phyloP scores from a whole-genome alignment of 2,113 vertebrate species.

The Nyctibius bracteatus region DNA sequence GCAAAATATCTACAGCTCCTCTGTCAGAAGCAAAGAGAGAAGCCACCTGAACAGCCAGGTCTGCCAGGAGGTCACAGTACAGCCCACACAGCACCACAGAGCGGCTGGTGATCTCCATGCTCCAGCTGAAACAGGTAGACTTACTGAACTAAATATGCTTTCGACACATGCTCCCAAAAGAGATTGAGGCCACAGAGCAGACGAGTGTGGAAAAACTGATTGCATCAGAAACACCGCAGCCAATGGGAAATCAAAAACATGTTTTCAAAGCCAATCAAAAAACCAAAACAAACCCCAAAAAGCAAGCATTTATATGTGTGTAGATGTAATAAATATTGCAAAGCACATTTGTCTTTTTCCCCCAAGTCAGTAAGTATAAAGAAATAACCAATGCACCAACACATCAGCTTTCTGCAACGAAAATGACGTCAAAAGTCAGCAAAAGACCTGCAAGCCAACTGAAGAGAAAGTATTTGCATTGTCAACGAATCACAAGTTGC shows the following conservation, averaged over 20 bases:
- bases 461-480: conserved; percentile 51
- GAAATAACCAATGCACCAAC: conserved; percentile 66
- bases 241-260: conserved; percentile 40
- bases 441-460: conserved; percentile 69
- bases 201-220: neutral
- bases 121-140: neutral
- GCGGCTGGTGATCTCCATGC: neutral
- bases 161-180: conserved; percentile 15
- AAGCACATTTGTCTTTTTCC: conserved; percentile 50
- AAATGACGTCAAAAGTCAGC: conserved; percentile 22
- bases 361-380: conserved; percentile 63
- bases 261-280: conserved; percentile 27
- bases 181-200: conserved; percentile 8
- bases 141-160: neutral
- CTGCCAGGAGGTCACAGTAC: neutral
- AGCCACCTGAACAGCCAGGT: neutral
- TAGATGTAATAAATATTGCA: conserved; percentile 77
- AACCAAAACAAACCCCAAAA: neutral
- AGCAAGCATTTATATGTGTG: conserved; percentile 10
- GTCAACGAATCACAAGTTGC: conserved; percentile 54
- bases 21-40: neutral
- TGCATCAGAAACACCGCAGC: conserved; percentile 36
- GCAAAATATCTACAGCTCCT: neutral
- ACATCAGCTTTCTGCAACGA: conserved; percentile 65
- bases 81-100: neutral